Evolutionary conservation across 2,888 invertebrate species (phyloP).

Genomic region (Rotaria sp.): DNA sequence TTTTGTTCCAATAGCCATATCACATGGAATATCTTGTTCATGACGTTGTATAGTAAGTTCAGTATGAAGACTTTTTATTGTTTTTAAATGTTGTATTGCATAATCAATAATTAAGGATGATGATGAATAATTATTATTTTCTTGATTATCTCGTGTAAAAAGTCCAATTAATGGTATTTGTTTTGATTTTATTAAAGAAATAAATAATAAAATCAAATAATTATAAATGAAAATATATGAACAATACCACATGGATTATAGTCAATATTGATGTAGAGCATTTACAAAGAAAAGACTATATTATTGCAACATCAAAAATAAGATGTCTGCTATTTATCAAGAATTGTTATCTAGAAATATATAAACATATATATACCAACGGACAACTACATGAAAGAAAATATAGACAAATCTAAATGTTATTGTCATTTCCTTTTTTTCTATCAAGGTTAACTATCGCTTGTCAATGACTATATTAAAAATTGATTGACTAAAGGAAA

Average conservation of each 20-base stretch:
- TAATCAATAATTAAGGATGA: constrained; percentile 5
- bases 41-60: not conserved
- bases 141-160: not conserved
- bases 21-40: constrained; percentile 47
- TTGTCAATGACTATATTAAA: not conserved
- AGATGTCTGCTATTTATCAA: not conserved
- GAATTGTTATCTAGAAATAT: not conserved
- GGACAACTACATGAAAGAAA: not conserved
- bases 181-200: not conserved
- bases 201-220: not conserved
- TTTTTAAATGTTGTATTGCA: not conserved
- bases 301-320: not conserved
- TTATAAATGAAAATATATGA: not conserved
- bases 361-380: no score
- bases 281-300: not conserved
- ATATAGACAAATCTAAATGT: not conserved
- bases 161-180: constrained; percentile 11
- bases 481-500: not conserved
- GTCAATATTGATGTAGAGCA: not conserved
- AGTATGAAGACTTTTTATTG: not conserved
- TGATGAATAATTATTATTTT: not conserved
- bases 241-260: not conserved
- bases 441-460: not conserved
- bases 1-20: constrained; percentile 53
- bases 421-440: not conserved